Evolutionary conservation across 1,140 invertebrate species (phyloP).

Genomic region (Bombus vancouverensis): DNA sequence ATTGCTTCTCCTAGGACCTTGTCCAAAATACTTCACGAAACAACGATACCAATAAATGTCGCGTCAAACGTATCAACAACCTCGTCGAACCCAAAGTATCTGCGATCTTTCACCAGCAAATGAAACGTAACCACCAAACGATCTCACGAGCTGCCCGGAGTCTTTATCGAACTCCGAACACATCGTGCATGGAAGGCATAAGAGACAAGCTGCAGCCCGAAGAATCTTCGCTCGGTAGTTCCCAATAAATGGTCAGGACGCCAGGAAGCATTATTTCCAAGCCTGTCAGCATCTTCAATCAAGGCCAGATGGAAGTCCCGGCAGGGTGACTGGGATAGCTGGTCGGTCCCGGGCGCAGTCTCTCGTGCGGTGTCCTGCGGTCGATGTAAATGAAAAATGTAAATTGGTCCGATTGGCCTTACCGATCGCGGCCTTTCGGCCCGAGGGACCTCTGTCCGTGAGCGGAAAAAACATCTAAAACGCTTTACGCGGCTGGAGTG

Average conservation of each 20-base stretch:
- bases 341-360: not conserved
- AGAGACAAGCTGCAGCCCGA: not conserved
- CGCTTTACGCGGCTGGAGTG: slow-evolving; percentile 48
- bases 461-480: slow-evolving; percentile 67
- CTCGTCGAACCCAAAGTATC: too few species aligned
- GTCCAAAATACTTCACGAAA: too few species aligned
- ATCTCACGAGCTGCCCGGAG: not conserved
- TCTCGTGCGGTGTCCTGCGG: slow-evolving; percentile 3
- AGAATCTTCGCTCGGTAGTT: not conserved
- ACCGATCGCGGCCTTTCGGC: slow-evolving; percentile 61
- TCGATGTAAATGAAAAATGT: slow-evolving; percentile 75
- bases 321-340: not conserved
- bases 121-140: not conserved
- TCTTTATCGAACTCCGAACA: not conserved
- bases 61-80: too few species aligned
- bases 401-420: slow-evolving; percentile 71
- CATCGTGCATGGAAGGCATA: accelerated
- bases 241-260: slow-evolving; percentile 5
- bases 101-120: too few species aligned
- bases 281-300: slow-evolving; percentile 51
- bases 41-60: too few species aligned
- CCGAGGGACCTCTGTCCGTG: slow-evolving; percentile 40
- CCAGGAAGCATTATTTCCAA: slow-evolving; percentile 40
- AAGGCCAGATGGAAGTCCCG: slow-evolving; percentile 21
- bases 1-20: too few species aligned